phyloP scores from a whole-genome alignment of 2,113 vertebrate genomes.

The Dicerorhinus sumatrensis region DNA sequence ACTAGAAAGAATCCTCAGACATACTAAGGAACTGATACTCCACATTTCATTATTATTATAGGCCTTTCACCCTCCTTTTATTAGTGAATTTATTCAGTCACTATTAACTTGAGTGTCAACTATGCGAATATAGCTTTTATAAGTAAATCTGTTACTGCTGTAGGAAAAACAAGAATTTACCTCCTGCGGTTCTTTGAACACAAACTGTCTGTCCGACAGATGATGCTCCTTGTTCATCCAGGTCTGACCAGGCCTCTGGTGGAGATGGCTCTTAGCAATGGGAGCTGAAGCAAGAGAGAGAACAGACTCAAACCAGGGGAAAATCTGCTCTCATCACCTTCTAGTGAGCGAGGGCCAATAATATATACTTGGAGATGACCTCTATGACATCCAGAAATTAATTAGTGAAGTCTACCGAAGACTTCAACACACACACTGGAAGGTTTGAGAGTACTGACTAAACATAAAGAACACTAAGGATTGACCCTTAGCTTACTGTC shows the following conservation, averaged over 20 bases:
- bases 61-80: neutral
- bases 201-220: constrained; percentile 84
- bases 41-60: neutral
- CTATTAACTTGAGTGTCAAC: neutral
- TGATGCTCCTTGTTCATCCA: constrained; percentile 86
- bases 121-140: neutral
- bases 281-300: constrained; percentile 71
- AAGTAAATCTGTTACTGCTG: neutral
- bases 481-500: neutral
- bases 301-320: neutral
- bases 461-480: neutral
- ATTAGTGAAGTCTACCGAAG: neutral
- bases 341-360: neutral
- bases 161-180: constrained; percentile 75
- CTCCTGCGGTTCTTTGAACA: constrained; percentile 89
- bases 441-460: neutral
- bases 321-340: neutral
- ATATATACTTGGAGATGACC: neutral
- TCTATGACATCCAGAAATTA: neutral
- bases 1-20: neutral
- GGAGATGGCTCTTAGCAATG: neutral
- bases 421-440: neutral
- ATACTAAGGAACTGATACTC: neutral
- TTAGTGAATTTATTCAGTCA: constrained; percentile 13
- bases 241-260: constrained; percentile 40